A percentile compares a stretch with the other conserved stretches of the same genome.
These are phyloP conservation scores for Spinus olivaceus DNA, from an alignment of 2,797 vertebrate species.

Conservation along the genomic window DNA sequence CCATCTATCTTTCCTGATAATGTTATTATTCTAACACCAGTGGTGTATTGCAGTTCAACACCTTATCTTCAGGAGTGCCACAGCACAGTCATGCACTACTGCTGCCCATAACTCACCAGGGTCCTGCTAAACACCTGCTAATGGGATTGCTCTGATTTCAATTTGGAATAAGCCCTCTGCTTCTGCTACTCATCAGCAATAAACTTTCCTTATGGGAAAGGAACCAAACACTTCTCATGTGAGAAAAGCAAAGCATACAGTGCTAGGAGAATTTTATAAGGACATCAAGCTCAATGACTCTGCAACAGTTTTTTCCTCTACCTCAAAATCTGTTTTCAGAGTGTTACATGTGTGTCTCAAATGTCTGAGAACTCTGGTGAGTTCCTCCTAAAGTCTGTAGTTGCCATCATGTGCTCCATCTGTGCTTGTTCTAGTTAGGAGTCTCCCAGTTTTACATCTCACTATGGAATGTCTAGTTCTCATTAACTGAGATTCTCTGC, in stretches of 20 bases:
- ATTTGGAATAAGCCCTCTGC: neutral
- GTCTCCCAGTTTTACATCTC: neutral
- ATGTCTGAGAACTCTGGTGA: neutral
- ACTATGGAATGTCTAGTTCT: neutral
- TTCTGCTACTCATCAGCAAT: neutral
- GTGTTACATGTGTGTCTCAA: neutral
- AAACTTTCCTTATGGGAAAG: neutral
- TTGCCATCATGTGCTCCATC: neutral
- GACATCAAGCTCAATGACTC: neutral
- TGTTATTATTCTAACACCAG: neutral
- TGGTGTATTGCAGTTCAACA: neutral
- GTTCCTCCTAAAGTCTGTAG: neutral
- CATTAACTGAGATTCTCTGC: neutral
- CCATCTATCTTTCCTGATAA: neutral
- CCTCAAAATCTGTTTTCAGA: neutral
- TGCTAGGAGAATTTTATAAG: neutral
- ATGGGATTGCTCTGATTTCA: neutral
- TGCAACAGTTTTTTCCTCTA: neutral
- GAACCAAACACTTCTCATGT: neutral
- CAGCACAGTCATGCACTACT: neutral
- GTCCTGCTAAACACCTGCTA: neutral
- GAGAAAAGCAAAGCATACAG: neutral
- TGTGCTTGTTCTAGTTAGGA: neutral
- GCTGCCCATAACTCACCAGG: neutral
- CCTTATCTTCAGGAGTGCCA: neutral